Evolutionary conservation across 2,113 vertebrate species (phyloP).

Genomic region (Chiloscyllium plagiosum): DNA sequence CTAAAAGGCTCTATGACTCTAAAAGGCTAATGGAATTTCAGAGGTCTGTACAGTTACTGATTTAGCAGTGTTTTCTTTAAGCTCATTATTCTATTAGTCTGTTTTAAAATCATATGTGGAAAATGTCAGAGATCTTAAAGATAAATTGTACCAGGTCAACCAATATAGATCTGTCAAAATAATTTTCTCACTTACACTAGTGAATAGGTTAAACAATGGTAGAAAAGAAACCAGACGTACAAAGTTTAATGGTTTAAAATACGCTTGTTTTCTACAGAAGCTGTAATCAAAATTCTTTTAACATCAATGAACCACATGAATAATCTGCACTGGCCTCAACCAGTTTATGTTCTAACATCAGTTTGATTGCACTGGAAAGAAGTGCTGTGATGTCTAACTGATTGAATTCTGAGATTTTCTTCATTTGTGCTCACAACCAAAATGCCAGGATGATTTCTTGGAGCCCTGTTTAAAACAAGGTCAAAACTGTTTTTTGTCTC

Average conservation of each 20-base stretch:
- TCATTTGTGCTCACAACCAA: neutral
- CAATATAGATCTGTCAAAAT: neutral
- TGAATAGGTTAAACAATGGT: neutral
- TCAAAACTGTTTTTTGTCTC: too few relatives aligned
- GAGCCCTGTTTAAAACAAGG: neutral
- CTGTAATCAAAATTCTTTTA: slow-evolving; percentile 10
- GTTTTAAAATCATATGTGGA: neutral
- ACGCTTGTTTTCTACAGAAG: neutral
- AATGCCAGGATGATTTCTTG: neutral
- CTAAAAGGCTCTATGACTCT: too few relatives aligned
- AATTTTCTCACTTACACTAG: neutral
- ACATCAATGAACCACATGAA: neutral
- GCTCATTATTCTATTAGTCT: neutral
- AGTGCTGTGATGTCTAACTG: neutral
- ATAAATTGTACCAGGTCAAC: neutral
- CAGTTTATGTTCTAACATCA: neutral
- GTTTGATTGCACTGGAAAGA: neutral
- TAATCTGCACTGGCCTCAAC: neutral
- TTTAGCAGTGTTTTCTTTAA: neutral
- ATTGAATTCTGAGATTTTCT: neutral
- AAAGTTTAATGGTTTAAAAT: neutral
- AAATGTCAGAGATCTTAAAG: neutral
- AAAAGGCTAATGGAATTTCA: neutral
- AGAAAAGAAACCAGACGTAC: neutral
- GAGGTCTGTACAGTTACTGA: slow-evolving; percentile 5